These are phyloP conservation scores for Leptatherina wallacei DNA, from an alignment of 2,797 vertebrate genomes.

Conservation along the genomic window DNA sequence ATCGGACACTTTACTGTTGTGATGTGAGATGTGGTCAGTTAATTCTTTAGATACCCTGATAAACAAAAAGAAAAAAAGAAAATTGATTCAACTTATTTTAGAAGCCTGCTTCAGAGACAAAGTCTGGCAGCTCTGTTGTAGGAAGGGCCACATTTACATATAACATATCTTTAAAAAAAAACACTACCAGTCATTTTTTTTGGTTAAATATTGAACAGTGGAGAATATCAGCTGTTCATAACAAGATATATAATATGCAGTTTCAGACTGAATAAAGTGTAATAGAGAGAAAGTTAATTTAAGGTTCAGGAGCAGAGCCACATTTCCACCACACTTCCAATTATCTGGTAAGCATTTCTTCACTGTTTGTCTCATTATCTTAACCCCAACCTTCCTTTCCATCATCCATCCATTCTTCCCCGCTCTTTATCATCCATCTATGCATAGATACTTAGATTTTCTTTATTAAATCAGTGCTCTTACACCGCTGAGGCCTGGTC, in stretches of 20 bases:
- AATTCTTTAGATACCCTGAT: slow-evolving; percentile 40
- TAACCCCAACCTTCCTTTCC: no score
- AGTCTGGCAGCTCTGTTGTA: background rate
- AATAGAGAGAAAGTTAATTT: background rate
- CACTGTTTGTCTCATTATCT: no score
- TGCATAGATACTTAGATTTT: no score
- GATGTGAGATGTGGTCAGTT: slow-evolving; percentile 8
- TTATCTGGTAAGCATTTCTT: background rate
- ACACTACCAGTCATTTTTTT: background rate
- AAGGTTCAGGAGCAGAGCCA: no score
- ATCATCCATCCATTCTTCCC: no score
- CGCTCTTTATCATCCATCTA: no score
- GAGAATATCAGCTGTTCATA: background rate
- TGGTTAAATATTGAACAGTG: background rate
- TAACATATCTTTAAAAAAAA: background rate
- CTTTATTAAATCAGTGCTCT: background rate
- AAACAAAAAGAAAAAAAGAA: background rate
- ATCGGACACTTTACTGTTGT: slow-evolving; percentile 3
- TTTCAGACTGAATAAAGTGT: background rate
- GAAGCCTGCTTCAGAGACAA: background rate
- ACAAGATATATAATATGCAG: background rate
- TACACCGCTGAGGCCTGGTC: background rate
- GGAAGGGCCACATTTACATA: background rate
- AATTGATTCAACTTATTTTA: background rate
- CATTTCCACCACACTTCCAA: no score